A percentile compares a stretch with the other conserved stretches of the same genome.
Conservation (phyloP, 2,797 vertebrate genomes). For the Pseudomugil gertrudae region DNA sequence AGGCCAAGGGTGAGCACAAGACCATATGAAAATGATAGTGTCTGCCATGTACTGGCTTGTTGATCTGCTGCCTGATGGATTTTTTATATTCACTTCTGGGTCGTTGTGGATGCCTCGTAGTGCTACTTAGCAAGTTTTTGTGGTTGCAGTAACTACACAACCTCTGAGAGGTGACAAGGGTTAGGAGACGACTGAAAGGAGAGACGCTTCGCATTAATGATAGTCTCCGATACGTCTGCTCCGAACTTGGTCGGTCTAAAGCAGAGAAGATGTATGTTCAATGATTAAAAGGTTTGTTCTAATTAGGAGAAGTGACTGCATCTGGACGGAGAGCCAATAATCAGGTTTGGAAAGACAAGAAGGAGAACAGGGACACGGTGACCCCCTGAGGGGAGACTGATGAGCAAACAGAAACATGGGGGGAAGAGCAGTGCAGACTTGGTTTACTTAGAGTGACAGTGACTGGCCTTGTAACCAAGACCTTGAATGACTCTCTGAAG, state of each 20-base stretch:
- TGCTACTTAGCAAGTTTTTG: constrained; percentile 60
- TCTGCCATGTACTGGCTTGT: constrained; percentile 68
- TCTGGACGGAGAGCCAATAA: constrained; percentile 73
- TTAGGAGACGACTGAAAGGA: constrained; percentile 43
- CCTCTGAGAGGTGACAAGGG: constrained; percentile 37
- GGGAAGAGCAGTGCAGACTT: constrained; percentile 32
- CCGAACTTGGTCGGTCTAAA: constrained; percentile 41
- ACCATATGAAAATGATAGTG: constrained; percentile 76
- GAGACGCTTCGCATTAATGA: constrained; percentile 68
- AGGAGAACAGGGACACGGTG: constrained; percentile 62
- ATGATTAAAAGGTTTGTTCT: constrained; percentile 73
- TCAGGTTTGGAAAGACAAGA: constrained; percentile 72
- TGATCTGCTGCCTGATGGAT: constrained; percentile 73
- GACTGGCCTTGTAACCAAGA: constrained; percentile 33
- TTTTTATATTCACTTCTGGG: constrained; percentile 78
- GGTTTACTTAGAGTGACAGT: constrained; percentile 52
- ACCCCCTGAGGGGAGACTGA: constrained; percentile 40
- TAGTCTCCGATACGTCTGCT: constrained; percentile 49
- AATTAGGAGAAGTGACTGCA: constrained; percentile 77
- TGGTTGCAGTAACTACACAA: constrained; percentile 24
- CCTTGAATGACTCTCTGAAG: constrained; percentile 60
- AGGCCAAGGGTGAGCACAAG: constrained; percentile 70
- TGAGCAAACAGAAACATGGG: constrained; percentile 31
- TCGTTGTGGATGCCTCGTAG: constrained; percentile 57
- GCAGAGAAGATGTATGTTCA: constrained; percentile 55